Evolutionary conservation across 2,113 vertebrate species (phyloP).

Genomic region (Gymnorhina tibicen): DNA sequence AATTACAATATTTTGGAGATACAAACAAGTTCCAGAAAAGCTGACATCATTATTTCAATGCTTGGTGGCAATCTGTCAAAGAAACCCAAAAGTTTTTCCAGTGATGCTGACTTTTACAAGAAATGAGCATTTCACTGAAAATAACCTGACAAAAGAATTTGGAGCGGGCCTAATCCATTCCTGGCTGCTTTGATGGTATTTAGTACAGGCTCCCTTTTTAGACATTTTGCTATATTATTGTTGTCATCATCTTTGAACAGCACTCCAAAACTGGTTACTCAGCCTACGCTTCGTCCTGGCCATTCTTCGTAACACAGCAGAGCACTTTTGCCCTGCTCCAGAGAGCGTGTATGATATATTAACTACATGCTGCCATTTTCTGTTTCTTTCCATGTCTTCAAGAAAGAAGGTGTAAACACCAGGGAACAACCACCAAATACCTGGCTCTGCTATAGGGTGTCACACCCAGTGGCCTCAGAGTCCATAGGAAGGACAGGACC

Average conservation of each 20-base stretch:
- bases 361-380: background rate
- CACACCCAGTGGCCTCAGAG: background rate
- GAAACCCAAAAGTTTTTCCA: background rate
- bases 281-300: background rate
- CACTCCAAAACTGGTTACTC: background rate
- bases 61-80: background rate
- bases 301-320: background rate
- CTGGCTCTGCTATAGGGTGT: background rate
- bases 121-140: background rate
- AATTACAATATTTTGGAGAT: background rate
- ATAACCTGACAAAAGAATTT: background rate
- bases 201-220: background rate
- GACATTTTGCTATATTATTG: background rate
- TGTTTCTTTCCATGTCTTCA: background rate
- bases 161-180: background rate
- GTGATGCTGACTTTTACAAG: background rate
- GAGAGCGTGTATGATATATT: background rate
- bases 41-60: background rate
- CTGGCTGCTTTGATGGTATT: background rate
- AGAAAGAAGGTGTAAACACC: background rate
- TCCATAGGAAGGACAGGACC: rapidly evolving
- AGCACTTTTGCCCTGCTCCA: background rate
- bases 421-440: background rate
- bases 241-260: background rate
- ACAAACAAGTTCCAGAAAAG: background rate